Evolutionary conservation across 2,888 invertebrate species (phyloP).

Genomic region (Thalpophila matura): DNA sequence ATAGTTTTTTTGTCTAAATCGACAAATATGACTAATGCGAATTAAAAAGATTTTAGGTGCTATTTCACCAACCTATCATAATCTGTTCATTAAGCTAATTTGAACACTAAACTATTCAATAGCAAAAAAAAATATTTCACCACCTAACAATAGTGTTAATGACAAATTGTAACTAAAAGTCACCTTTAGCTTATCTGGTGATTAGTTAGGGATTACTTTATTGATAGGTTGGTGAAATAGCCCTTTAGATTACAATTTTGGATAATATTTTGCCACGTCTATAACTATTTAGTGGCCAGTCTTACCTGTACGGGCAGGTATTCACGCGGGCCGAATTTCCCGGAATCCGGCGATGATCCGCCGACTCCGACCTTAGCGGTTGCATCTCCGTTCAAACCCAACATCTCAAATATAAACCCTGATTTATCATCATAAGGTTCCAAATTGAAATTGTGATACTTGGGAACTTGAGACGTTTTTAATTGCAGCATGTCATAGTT

Average conservation of each 20-base stretch:
- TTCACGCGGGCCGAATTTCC: constrained; percentile 90
- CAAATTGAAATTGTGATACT: constrained; percentile 34
- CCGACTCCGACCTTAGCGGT: constrained; percentile 80
- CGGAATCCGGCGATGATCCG: constrained; percentile 90
- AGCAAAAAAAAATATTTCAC: too few relatives aligned
- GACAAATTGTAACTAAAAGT: too few relatives aligned
- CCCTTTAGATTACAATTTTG: neutral
- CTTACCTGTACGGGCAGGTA: constrained; percentile 89
- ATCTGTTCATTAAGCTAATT: too few relatives aligned
- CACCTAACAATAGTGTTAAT: too few relatives aligned
- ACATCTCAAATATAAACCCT: constrained; percentile 55
- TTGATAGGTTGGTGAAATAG: too few relatives aligned
- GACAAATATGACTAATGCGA: too few relatives aligned
- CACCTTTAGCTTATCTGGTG: too few relatives aligned
- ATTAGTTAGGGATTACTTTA: too few relatives aligned
- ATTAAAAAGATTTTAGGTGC: too few relatives aligned
- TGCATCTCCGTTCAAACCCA: constrained; percentile 71
- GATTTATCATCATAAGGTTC: constrained; percentile 27
- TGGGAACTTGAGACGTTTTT: constrained; percentile 63
- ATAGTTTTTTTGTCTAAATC: too few relatives aligned
- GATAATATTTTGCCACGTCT: constrained; percentile 66
- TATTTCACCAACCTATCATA: too few relatives aligned
- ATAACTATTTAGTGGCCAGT: constrained; percentile 57
- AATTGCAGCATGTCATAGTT: constrained; percentile 73
- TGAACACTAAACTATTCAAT: too few relatives aligned